These are phyloP conservation scores for Ornithoptera priamus DNA, from an alignment of 2,888 invertebrate species.

Conservation along the genomic window DNA sequence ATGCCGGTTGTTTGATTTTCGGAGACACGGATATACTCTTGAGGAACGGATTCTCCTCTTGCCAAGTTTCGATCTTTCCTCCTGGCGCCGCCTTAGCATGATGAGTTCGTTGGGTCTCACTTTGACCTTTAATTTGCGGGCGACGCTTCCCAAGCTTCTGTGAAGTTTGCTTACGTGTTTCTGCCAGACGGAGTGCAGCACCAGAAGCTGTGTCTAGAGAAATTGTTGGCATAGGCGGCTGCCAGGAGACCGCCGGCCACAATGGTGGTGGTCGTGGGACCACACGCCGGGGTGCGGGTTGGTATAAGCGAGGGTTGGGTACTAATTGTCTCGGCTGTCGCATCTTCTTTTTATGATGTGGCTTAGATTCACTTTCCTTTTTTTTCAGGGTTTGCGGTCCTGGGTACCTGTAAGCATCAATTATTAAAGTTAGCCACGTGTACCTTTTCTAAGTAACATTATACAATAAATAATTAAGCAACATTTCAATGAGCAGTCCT, in stretches of 20 bases:
- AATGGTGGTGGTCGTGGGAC: constrained; percentile 3
- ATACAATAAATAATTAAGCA: too few species aligned
- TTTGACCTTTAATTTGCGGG: neutral
- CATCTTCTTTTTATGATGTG: neutral
- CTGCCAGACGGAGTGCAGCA: constrained; percentile 12
- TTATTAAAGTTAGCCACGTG: neutral
- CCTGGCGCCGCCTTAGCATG: neutral
- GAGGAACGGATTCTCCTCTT: neutral
- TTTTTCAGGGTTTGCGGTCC: constrained; percentile 8
- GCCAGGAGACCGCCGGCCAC: constrained; percentile 9
- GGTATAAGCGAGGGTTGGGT: constrained; percentile 21
- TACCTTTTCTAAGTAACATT: too few species aligned
- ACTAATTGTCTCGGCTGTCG: constrained; percentile 5
- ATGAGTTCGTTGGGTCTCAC: neutral
- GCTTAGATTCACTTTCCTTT: constrained; percentile 1
- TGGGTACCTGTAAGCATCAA: constrained; percentile 11
- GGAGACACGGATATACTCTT: neutral
- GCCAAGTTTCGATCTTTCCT: neutral
- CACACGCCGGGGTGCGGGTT: neutral
- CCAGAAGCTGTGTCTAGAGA: constrained; percentile 19
- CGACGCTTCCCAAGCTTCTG: neutral
- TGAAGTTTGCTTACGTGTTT: constrained; percentile 7
- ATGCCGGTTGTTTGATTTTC: neutral
- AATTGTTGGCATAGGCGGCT: neutral
- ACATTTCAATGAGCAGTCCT: neutral